Conservation (phyloP, 1,140 invertebrate species). For the Bombus cullumanus region DNA sequence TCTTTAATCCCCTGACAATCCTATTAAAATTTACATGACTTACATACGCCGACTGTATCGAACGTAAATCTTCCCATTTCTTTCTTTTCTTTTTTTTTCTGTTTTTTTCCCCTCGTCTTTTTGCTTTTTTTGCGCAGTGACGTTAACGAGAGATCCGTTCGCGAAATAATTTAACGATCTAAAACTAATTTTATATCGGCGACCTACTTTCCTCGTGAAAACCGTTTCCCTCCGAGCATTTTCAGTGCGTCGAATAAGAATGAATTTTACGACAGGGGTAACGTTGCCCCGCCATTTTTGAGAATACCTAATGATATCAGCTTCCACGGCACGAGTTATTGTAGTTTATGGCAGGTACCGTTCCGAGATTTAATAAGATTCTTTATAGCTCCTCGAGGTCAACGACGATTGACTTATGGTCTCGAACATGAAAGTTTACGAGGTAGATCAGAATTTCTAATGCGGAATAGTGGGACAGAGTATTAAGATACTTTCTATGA, state of each 20-base stretch:
- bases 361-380: constrained; percentile 2
- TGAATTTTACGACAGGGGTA: background rate
- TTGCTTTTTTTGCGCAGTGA: background rate
- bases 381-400: background rate
- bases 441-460: background rate
- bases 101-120: background rate
- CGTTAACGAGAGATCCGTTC: constrained; percentile 9
- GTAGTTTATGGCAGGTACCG: background rate
- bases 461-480: background rate
- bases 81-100: no score
- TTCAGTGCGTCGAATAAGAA: background rate
- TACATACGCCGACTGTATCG: background rate
- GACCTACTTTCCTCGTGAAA: background rate
- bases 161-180: constrained; percentile 12
- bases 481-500: background rate
- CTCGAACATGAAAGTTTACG: background rate
- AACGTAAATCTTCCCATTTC: background rate
- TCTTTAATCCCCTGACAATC: background rate
- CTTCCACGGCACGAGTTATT: background rate
- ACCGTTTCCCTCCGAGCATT: background rate
- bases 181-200: constrained; percentile 19
- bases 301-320: background rate
- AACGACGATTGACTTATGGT: background rate
- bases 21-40: constrained; percentile 8
- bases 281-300: background rate